Evolutionary conservation across 2,888 invertebrate genomes (phyloP).

Genomic region (Steinernema carpocapsae): DNA sequence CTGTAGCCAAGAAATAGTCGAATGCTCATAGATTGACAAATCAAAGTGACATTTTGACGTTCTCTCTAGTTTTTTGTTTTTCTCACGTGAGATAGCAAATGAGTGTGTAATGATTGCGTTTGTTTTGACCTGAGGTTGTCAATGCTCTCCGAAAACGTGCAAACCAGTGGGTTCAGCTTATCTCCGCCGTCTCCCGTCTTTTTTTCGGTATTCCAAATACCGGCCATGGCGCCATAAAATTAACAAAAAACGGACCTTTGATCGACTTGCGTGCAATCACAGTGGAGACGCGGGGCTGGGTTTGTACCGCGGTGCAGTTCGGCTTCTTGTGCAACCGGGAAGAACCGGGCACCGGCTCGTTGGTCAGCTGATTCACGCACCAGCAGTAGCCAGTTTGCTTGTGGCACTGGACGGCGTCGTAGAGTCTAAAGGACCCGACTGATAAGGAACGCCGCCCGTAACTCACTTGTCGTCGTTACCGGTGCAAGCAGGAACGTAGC

Average conservation of each 20-base stretch:
- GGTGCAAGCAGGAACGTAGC: conserved; percentile 17
- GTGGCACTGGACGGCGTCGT: conserved; percentile 81
- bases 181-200: background rate
- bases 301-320: conserved; percentile 11
- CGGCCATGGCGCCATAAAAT: conserved; percentile 4
- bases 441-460: background rate
- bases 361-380: conserved; percentile 89
- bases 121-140: no score
- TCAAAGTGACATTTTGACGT: no score
- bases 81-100: no score
- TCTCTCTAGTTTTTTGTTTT: no score
- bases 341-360: conserved; percentile 79
- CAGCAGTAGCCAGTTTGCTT: conserved; percentile 80
- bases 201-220: no score
- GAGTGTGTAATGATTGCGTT: no score
- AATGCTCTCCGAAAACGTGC: no score
- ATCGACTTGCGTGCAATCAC: background rate
- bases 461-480: conserved; percentile 27
- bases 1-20: no score
- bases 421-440: conserved; percentile 75
- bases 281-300: background rate
- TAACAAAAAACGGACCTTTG: conserved; percentile 21
- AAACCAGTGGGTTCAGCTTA: no score
- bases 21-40: no score
- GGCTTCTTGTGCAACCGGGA: background rate